A percentile compares a stretch with the other conserved stretches of the same genome.
Conservation (phyloP, 2,113 vertebrate genomes). For the Microcebus lehilahytsara region DNA sequence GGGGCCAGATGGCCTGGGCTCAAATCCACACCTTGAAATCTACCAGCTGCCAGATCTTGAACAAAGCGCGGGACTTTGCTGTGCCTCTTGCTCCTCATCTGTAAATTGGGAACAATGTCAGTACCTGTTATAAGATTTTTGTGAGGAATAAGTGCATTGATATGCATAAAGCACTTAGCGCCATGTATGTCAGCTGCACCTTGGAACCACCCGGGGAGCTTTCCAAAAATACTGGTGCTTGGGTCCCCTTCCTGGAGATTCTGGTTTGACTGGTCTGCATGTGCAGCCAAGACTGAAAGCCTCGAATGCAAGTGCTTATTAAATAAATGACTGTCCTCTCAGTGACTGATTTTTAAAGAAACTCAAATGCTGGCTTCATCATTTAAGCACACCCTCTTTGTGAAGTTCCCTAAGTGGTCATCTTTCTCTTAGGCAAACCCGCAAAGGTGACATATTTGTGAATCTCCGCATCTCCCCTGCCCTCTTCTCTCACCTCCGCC, state of each 20-base stretch:
- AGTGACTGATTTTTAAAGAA: background rate
- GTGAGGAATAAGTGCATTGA: background rate
- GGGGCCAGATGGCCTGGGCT: background rate
- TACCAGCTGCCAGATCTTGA: background rate
- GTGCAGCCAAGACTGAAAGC: background rate
- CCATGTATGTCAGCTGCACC: background rate
- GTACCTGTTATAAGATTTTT: background rate
- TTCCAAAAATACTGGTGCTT: background rate
- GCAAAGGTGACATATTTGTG: background rate
- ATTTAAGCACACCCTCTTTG: background rate
- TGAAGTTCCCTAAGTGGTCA: background rate
- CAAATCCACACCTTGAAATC: background rate
- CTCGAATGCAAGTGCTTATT: background rate
- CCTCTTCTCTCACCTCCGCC: background rate
- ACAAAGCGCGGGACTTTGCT: background rate
- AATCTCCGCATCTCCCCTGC: background rate
- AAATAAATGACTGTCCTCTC: background rate
- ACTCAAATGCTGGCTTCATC: background rate
- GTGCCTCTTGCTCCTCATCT: background rate
- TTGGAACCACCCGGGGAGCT: background rate
- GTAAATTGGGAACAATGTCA: background rate
- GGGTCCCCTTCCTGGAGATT: background rate
- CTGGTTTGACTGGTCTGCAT: background rate
- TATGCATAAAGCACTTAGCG: background rate
- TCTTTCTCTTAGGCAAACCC: background rate